Evolutionary conservation across 1,140 invertebrate genomes (phyloP).

Genomic region (Pectinophora gossypiella): DNA sequence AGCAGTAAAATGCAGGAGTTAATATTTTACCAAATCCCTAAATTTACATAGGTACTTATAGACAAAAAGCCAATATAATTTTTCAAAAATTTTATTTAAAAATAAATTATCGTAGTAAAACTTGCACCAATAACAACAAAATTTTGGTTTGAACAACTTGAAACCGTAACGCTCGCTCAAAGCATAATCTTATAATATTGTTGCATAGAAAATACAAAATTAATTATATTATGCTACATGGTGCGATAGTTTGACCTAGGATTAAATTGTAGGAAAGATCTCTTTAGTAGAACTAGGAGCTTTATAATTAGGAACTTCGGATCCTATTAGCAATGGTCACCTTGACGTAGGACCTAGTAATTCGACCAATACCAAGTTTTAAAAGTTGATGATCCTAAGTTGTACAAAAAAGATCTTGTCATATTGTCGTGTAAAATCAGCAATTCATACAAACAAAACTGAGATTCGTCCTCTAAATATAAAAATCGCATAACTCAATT

Average conservation of each 20-base stretch:
- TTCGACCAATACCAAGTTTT: no score
- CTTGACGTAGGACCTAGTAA: no score
- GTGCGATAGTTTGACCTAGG: slow-evolving; percentile 41
- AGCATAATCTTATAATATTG: slow-evolving; percentile 46
- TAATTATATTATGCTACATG: slow-evolving; percentile 36
- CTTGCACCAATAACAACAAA: slow-evolving; percentile 74
- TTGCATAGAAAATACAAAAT: slow-evolving; percentile 48
- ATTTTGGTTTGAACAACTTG: slow-evolving; percentile 70
- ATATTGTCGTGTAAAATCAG: slow-evolving; percentile 13
- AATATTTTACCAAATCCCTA: no score
- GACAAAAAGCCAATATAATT: no score
- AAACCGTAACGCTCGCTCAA: slow-evolving; percentile 62
- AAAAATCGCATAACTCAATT: slow-evolving; percentile 13
- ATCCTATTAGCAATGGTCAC: no score
- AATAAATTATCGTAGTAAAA: slow-evolving; percentile 74
- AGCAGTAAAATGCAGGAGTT: no score
- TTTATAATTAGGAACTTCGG: no score
- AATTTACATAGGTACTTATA: no score
- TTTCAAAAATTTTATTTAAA: slow-evolving; percentile 68
- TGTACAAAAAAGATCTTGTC: no score
- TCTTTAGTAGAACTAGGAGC: slow-evolving; percentile 6
- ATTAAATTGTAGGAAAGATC: slow-evolving; percentile 13
- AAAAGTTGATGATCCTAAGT: no score
- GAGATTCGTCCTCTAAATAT: slow-evolving; percentile 12
- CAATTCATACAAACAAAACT: slow-evolving; percentile 17